Percentiles rank a stretch among this genome's conserved stretches.
Evolutionary conservation across 2,113 vertebrate genomes (phyloP).

Genomic region (Ammodytes dubius): DNA sequence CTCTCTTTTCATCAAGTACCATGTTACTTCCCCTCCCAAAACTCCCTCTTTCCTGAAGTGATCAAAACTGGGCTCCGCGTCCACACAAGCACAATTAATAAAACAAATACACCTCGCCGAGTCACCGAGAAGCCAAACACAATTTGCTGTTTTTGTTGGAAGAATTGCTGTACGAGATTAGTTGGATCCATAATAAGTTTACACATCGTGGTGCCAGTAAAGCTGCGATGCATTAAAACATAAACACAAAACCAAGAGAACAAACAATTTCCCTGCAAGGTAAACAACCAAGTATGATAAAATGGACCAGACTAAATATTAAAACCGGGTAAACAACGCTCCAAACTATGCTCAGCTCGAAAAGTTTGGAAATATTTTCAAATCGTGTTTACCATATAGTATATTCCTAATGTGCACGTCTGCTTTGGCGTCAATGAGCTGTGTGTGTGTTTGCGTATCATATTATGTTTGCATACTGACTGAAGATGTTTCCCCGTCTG

Average conservation of each 20-base stretch:
- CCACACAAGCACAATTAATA: constrained; percentile 69
- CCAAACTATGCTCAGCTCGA: constrained; percentile 13
- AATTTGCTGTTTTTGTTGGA: constrained; percentile 76
- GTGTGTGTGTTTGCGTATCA: constrained; percentile 50
- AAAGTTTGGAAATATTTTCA: constrained; percentile 31
- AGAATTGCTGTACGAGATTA: constrained; percentile 70
- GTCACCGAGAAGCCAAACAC: constrained; percentile 65
- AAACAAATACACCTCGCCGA: constrained; percentile 72
- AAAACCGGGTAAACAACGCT: constrained; percentile 51
- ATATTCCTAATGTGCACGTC: constrained; percentile 39
- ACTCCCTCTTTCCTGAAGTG: constrained; percentile 23
- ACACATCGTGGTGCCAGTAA: constrained; percentile 73
- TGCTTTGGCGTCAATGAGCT: constrained; percentile 44
- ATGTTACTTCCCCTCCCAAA: constrained; percentile 3
- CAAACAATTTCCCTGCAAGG: constrained; percentile 69
- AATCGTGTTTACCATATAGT: constrained; percentile 37
- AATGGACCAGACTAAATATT: constrained; percentile 56
- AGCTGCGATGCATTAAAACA: constrained; percentile 68
- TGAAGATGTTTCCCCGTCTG: constrained; percentile 50
- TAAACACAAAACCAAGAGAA: constrained; percentile 64
- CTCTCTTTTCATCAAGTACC: background rate
- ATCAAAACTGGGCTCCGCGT: constrained; percentile 38
- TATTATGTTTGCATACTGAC: constrained; percentile 43
- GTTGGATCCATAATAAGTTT: constrained; percentile 65
- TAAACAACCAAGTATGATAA: constrained; percentile 64